Evolutionary conservation across 2,888 invertebrate genomes (phyloP).

Genomic region (Chymomyza fuscimana): DNA sequence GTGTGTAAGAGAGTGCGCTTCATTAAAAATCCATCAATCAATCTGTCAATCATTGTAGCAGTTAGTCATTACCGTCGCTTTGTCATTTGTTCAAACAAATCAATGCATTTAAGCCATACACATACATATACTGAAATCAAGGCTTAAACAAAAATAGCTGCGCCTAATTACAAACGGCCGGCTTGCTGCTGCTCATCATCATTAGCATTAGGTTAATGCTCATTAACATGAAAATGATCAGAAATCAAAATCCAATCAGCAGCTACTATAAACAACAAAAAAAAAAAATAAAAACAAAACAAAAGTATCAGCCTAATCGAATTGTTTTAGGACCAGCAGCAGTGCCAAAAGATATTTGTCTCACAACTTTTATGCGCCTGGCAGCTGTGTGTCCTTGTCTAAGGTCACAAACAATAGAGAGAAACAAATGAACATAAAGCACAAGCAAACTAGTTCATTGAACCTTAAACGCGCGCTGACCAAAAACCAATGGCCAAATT

Average conservation of each 20-base stretch:
- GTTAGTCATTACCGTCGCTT: not conserved
- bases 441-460: not conserved
- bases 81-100: conserved; percentile 2
- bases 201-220: not conserved
- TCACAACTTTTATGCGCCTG: not conserved
- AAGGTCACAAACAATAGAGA: not conserved
- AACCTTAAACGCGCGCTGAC: not conserved
- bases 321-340: not conserved
- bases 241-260: not conserved
- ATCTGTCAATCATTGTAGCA: conserved; percentile 3
- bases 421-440: not conserved
- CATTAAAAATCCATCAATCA: conserved; percentile 67
- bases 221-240: not conserved
- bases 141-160: not conserved
- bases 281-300: not conserved
- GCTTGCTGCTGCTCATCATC: not conserved
- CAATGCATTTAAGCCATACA: not conserved
- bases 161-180: not conserved
- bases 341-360: not conserved
- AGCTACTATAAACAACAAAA: too few species aligned
- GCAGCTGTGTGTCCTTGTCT: not conserved
- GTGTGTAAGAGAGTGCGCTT: conserved; percentile 25
- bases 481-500: not conserved
- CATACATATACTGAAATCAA: not conserved
- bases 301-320: not conserved